phyloP scores from a whole-genome alignment of 2,888 invertebrate genomes.

The Allophyes oxyacanthae region DNA sequence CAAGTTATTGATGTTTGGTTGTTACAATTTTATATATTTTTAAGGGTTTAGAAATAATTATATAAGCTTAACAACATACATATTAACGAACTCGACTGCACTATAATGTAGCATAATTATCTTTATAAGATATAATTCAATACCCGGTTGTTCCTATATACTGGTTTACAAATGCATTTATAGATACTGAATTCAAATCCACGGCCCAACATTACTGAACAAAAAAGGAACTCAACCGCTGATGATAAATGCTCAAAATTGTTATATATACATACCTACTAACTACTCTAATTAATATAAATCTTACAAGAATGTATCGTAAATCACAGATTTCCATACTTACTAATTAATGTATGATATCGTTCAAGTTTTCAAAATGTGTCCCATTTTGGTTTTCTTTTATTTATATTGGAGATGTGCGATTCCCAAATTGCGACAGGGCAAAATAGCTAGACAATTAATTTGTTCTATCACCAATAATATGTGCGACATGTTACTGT shows the following conservation, averaged over 20 bases:
- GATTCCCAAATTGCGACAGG: not conserved
- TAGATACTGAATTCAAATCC: conserved; percentile 6
- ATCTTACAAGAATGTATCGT: conserved; percentile 59
- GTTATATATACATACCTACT: conserved; percentile 27
- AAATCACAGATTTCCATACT: conserved; percentile 65
- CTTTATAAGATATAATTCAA: not conserved
- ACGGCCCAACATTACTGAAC: conserved; percentile 3
- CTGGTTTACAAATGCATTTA: too few species aligned
- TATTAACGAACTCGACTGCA: too few species aligned
- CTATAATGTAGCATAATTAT: not conserved
- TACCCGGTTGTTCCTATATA: too few species aligned
- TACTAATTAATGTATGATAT: conserved; percentile 36
- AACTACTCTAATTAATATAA: conserved; percentile 34
- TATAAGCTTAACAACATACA: too few species aligned
- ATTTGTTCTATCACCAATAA: not conserved
- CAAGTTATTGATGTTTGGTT: too few species aligned
- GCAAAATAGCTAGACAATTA: conserved; percentile 10
- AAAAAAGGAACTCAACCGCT: conserved; percentile 45
- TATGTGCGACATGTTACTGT: not conserved
- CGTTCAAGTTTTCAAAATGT: conserved; percentile 5
- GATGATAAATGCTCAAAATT: conserved; percentile 51
- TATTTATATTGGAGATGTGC: conserved; percentile 4
- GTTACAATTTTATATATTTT: too few species aligned
- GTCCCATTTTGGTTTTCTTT: not conserved
- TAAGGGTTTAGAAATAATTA: too few species aligned